Base-by-base conservation (phyloP, 2,797 vertebrate genomes). In the Neomorphus geoffroyi region DNA sequence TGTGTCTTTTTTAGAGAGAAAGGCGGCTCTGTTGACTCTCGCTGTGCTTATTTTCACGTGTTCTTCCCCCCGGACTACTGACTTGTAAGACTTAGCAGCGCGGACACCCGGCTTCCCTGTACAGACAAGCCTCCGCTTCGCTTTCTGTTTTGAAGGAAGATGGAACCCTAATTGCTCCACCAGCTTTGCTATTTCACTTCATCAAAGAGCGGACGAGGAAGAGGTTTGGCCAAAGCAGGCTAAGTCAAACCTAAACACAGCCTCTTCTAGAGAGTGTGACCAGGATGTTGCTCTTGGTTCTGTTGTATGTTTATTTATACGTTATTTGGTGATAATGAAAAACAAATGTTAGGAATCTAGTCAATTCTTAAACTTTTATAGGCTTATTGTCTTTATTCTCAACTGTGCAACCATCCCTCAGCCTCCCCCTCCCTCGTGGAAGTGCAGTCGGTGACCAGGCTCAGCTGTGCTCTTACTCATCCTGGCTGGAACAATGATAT, bases 281-380 rank as follows among this genome's bases (percentile, higher is more conserved):
- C 32, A 43, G 65, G 94, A 88, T 46, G 90, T 51, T 66, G 77
- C 93, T 84, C 86, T 94, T 39, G 66, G 90, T 94, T 93, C 93
- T 74, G 92, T 92, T 61, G 64, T 94, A 94, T 94, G 94, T 96
- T 96, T 96, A 94, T 95, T 96, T 96, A 94, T 90, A 96, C 65
- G 93, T 96, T 96, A 91, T 93, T 95, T 90, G 94, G 91, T 21
- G 91, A 91, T 95, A 95, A 96, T 94, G 93, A 79, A 48, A 95
- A 93, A n/a, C 95, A 95, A 95, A 95, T 95, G 95, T 16, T 4
- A 23, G 13, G 78, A 80, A 78, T 88, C 96, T 91, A 96, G 96
- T 96, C 91, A 96, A 93, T 94, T 79, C 94, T 92, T 94, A 65
- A 93, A 88, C 93, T 96, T 96, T 96, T 96, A 96, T 95, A 94